Percentiles rank a stretch among this genome's conserved stretches.
Conservation (phyloP, 2,113 vertebrate species). For the Dermatemys mawii region DNA sequence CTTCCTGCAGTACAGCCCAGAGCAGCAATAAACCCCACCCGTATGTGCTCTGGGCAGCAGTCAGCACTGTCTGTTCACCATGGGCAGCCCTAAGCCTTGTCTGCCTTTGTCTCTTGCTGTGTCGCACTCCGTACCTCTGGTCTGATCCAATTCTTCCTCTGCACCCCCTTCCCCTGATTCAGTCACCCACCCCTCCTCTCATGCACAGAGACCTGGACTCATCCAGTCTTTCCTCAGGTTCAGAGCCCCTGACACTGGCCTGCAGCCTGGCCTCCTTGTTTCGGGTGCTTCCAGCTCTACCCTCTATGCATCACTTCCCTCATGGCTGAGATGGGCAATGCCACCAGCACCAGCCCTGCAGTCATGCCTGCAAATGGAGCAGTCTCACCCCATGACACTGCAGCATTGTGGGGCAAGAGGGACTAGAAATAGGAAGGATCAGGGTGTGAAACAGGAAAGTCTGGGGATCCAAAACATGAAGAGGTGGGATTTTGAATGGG, state of each 20-base stretch:
- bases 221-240: background rate
- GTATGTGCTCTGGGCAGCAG: background rate
- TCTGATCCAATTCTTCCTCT: background rate
- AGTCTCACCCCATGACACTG: background rate
- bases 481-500: too few relatives aligned
- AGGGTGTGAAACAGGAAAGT: background rate
- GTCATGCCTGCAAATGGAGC: background rate
- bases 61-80: background rate
- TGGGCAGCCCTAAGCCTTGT: background rate
- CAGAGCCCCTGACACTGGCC: background rate
- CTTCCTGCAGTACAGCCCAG: background rate
- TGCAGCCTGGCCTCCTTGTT: background rate
- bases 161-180: too few relatives aligned
- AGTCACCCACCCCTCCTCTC: background rate
- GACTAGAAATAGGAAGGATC: background rate
- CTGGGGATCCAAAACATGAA: background rate
- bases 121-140: background rate
- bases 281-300: background rate
- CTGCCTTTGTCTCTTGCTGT: background rate
- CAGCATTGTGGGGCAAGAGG: background rate
- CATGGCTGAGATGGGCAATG: background rate
- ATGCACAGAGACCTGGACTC: background rate
- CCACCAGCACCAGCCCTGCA: background rate
- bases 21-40: background rate
- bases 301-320: accelerated